phyloP scores from a whole-genome alignment of 2,888 invertebrate species.

The Hyposoter didymator region DNA sequence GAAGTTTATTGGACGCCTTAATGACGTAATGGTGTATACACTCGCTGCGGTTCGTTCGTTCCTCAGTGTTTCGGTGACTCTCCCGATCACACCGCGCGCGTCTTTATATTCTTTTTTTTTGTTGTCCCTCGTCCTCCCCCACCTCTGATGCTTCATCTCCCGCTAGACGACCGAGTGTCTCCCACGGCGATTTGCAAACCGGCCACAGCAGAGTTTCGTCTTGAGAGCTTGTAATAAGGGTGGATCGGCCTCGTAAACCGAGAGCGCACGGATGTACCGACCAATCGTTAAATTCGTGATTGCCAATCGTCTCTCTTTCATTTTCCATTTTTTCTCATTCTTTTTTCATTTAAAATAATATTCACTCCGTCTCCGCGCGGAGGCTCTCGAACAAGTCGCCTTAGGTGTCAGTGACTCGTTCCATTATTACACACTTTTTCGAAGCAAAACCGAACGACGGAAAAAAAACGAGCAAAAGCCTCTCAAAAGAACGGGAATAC shows the following conservation, averaged over 20 bases:
- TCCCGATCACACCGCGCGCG: constrained; percentile 31
- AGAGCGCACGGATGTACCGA: constrained; percentile 53
- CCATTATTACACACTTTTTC: constrained; percentile 11
- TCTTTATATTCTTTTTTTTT: constrained; percentile 12
- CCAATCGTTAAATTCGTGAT: constrained; percentile 75
- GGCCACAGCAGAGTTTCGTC: constrained; percentile 52
- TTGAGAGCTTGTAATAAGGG: constrained; percentile 74
- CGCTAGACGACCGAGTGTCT: constrained; percentile 69
- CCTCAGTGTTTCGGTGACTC: constrained; percentile 55
- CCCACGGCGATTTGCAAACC: constrained; percentile 74
- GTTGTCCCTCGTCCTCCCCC: constrained; percentile 20
- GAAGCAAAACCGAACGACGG: not conserved
- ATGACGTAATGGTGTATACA: constrained; percentile 76
- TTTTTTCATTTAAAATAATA: not conserved
- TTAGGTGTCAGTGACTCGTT: constrained; percentile 1
- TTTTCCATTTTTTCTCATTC: constrained; percentile 14
- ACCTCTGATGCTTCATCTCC: constrained; percentile 6
- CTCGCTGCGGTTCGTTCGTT: constrained; percentile 17
- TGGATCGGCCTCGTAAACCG: constrained; percentile 74
- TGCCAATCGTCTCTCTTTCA: constrained; percentile 50
- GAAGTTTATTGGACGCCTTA: constrained; percentile 78
- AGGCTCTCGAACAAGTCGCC: constrained; percentile 12
- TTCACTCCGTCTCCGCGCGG: constrained; percentile 3
- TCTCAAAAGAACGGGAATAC: not conserved
- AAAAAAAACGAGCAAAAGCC: not conserved